Evolutionary conservation across 2,888 invertebrate genomes (phyloP).

Genomic region (Drosophila dives): DNA sequence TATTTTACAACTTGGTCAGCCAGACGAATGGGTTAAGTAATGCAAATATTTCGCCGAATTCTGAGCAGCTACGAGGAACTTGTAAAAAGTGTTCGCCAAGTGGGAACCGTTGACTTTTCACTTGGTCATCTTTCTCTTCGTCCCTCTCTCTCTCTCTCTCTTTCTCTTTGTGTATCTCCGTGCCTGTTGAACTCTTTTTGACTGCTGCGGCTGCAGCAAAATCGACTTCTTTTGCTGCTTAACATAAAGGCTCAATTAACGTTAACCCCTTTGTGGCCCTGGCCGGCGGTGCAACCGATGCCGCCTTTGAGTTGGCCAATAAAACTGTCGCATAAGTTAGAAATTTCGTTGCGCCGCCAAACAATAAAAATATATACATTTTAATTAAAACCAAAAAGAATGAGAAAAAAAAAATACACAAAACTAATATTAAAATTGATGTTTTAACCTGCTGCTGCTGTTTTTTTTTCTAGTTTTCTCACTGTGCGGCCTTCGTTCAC

Average conservation of each 20-base stretch:
- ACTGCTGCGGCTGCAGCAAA: slow-evolving; percentile 58
- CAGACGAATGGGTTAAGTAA: slow-evolving; percentile 63
- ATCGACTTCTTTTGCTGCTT: slow-evolving; percentile 56
- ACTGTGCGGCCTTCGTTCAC: slow-evolving; percentile 35
- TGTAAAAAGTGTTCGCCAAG: slow-evolving; percentile 45
- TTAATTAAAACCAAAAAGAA: slow-evolving; percentile 46
- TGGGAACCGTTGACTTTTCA: slow-evolving; percentile 14
- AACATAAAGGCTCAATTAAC: slow-evolving; percentile 75
- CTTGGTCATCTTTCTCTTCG: not conserved
- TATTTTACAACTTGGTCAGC: slow-evolving; percentile 63
- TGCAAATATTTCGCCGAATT: slow-evolving; percentile 52
- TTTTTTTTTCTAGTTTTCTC: slow-evolving; percentile 21
- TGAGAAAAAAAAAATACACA: not conserved
- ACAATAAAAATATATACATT: slow-evolving; percentile 67
- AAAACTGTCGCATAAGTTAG: slow-evolving; percentile 79
- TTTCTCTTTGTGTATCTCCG: not conserved
- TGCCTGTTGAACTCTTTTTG: slow-evolving; percentile 33
- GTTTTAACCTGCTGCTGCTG: slow-evolving; percentile 60
- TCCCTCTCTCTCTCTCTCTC: not conserved
- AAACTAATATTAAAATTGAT: slow-evolving; percentile 31
- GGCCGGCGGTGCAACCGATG: slow-evolving; percentile 37
- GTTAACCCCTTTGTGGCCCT: slow-evolving; percentile 74
- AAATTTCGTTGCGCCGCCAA: slow-evolving; percentile 62
- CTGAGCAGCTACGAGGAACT: slow-evolving; percentile 50
- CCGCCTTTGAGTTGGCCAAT: slow-evolving; percentile 57